phyloP scores from a whole-genome alignment of 2,888 invertebrate genomes.

The Sarcophaga variegata region DNA sequence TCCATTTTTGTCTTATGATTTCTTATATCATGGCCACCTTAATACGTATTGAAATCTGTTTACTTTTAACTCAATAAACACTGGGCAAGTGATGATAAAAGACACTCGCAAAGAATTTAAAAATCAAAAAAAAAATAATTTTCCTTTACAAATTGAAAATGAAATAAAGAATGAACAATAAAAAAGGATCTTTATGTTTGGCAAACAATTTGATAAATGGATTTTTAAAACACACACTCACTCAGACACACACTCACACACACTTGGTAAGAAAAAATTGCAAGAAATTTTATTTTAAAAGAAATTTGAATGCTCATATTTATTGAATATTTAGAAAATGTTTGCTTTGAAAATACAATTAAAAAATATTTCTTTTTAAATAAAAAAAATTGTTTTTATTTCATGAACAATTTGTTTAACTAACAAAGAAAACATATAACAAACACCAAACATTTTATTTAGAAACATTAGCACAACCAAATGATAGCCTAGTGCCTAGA shows the following conservation, averaged over 20 bases:
- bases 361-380: no score
- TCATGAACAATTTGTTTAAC: no score
- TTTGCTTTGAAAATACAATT: no score
- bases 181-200: conserved; percentile 25
- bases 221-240: conserved; percentile 10
- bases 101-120: background rate
- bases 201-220: conserved; percentile 48
- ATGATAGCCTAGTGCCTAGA: no score
- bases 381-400: no score
- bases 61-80: conserved; percentile 31
- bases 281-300: background rate
- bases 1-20: background rate
- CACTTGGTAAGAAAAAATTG: no score
- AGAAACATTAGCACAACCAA: no score
- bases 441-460: no score
- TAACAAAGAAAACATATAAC: no score
- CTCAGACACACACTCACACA: background rate
- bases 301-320: background rate
- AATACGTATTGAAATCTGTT: background rate
- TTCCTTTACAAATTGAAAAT: background rate
- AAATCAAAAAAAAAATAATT: background rate
- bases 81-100: conserved; percentile 21
- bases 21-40: background rate
- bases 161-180: conserved; percentile 15
- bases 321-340: no score